Base-by-base conservation (phyloP, 2,888 invertebrate species). In the Orchesella flavescens region DNA sequence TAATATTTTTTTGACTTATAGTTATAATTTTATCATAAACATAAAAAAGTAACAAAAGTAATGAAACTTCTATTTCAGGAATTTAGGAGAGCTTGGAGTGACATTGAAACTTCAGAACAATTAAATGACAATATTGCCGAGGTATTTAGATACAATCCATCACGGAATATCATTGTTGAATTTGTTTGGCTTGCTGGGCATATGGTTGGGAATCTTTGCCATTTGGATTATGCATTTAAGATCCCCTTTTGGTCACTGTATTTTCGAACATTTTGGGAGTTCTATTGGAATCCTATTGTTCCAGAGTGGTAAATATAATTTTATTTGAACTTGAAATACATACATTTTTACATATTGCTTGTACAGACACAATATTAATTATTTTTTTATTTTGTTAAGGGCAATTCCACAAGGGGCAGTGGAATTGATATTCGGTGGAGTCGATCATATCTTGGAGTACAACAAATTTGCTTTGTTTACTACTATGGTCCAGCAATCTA, bases 101-200 rank as follows among this genome's bases (percentile, higher is more conserved):
- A 19, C 15, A 69, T 71, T 23, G 15, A 43, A 21, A 75, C 15
- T 4, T 24, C 15, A 7, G 53, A 63, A 2, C 72, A 76, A 5
- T 66, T 83, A 7, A 43, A 63, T 15, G 46, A 21, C 0, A 7
- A 17, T 15, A 77, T 68, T n/a, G 43, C 44, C 15, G n/a, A 57
- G 0, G 72, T 12, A 4, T 83, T 77, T 59, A 19, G n/a, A n/a
- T 17, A 44, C 44, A 3, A 44, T 15, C 49, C 24, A 15, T n/a
- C 7, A 3, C 59, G 53, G 61, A 61, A 77, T 44, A 44, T 83
- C 1, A 23, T 77, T 9, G 57, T 59, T 1, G 83, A 83, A 66
- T 66, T 68, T 23, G 77, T 61, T 13, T 83, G 77, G 77, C 24
- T 77, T n/a, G 77, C 49, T 1, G 83, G 83, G 15, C 77, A 83